Base-by-base conservation (phyloP, 2,113 vertebrate genomes). In the Sialia sialis region DNA sequence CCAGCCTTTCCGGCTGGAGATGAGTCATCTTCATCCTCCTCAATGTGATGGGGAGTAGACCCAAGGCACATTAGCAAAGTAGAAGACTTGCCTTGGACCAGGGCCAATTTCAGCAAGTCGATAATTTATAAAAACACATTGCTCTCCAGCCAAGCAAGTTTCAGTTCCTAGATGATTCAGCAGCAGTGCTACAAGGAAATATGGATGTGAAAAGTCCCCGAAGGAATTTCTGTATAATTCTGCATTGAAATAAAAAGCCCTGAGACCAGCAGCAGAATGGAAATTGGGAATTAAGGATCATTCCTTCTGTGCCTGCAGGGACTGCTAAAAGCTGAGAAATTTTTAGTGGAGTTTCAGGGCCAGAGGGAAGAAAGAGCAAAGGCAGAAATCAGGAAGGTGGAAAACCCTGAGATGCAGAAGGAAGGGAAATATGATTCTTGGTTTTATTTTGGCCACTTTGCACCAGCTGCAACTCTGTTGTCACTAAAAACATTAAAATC, bases 161-260 rank as follows among this genome's bases (percentile, higher is more conserved):
- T 89, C 92, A 55, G 80, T 89, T 94, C 85, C 76, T 81, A 77
- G 85, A 94, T 97, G 96, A 96, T 92, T 96, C 95, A 95, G 90
- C 95, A 95, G 69, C 49, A 79, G 60, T 4, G 23, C 67, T 70
- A 64, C 44, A 90, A 92, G 84, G 86, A 96, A 95, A 90, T 90
- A 91, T 51, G 76, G 80, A 87, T 52, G 54, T 68, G 73, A 90
- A 87, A 70, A 92, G 44, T 84, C 79, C 85, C 90, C 3, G 0
- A 55, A 88, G 88, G 79, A 93, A 95, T 84, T 77, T 64, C 88
- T 52, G 22, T 54, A 72, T 58, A 78, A 89, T 87, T 86, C 80
- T 60, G 36, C 59, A 84, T 49, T 84, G 78, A 96, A 95, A 93
- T 74, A 72, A 95, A 90, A 68, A 39, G 21, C 60, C 54, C 44